phyloP scores from a whole-genome alignment of 2,797 vertebrate genomes.

The Falco concolor region DNA sequence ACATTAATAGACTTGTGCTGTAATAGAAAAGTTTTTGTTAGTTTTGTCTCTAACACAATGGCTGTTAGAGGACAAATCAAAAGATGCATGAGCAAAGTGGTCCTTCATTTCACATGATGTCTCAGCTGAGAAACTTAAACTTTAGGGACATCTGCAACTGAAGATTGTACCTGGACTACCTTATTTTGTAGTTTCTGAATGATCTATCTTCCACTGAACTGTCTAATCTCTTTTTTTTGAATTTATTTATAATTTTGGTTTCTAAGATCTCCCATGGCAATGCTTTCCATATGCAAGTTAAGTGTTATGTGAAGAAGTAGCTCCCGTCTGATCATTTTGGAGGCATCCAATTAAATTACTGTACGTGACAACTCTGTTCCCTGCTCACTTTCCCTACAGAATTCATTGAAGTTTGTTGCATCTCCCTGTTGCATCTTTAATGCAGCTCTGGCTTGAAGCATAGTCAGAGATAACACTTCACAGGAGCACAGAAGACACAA shows the following conservation, averaged over 20 bases:
- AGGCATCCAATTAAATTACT: background rate
- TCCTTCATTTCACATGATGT: background rate
- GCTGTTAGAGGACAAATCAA: background rate
- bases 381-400: background rate
- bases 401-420: background rate
- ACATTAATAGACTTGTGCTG: background rate
- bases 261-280: background rate
- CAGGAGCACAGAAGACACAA: slow-evolving; percentile 1
- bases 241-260: background rate
- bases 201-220: background rate
- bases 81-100: background rate
- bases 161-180: background rate
- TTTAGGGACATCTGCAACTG: background rate
- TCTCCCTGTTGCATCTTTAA: slow-evolving; percentile 38
- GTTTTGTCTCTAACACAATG: background rate
- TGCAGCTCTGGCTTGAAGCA: background rate
- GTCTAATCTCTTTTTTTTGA: background rate
- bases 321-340: background rate
- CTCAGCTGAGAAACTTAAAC: background rate
- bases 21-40: background rate
- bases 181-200: background rate
- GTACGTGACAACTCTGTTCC: background rate
- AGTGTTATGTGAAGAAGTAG: background rate
- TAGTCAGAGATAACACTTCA: slow-evolving; percentile 6
- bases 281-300: background rate